Conservation (phyloP, 2,888 invertebrate genomes). For the Andrena minutula region DNA sequence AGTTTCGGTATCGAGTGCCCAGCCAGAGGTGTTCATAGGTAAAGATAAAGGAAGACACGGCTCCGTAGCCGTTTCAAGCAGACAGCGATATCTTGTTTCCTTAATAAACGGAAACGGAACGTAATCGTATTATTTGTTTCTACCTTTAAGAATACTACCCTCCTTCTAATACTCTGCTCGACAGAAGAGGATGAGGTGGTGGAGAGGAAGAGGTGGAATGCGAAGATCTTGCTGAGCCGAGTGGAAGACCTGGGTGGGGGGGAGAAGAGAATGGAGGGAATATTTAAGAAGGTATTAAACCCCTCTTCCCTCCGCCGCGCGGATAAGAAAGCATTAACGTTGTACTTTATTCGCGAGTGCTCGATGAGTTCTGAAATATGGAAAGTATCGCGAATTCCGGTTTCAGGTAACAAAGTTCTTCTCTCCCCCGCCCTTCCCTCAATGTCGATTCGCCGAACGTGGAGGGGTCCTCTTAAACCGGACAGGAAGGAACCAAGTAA, state of each 20-base stretch:
- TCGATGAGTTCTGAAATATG: conserved; percentile 80
- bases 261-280: conserved; percentile 78
- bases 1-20: conserved; percentile 83
- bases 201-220: conserved; percentile 51
- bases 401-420: conserved; percentile 54
- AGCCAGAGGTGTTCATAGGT: conserved; percentile 66
- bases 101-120: conserved; percentile 85
- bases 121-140: conserved; percentile 85
- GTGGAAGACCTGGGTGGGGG: conserved; percentile 24
- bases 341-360: conserved; percentile 78
- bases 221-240: conserved; percentile 55
- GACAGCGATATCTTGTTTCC: conserved; percentile 84
- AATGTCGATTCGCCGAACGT: conserved; percentile 41
- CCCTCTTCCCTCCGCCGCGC: conserved; percentile 65
- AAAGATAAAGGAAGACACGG: conserved; percentile 69
- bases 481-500: conserved; percentile 14
- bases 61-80: conserved; percentile 69
- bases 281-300: conserved; percentile 85
- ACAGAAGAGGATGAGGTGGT: conserved; percentile 33
- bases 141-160: conserved; percentile 79
- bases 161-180: conserved; percentile 74
- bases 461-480: conserved; percentile 8
- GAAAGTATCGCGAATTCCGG: conserved; percentile 71
- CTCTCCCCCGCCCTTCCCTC: conserved; percentile 8
- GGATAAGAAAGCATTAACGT: conserved; percentile 80